Conservation (phyloP, 1,140 invertebrate genomes). For the Trichonephila clavipes region DNA sequence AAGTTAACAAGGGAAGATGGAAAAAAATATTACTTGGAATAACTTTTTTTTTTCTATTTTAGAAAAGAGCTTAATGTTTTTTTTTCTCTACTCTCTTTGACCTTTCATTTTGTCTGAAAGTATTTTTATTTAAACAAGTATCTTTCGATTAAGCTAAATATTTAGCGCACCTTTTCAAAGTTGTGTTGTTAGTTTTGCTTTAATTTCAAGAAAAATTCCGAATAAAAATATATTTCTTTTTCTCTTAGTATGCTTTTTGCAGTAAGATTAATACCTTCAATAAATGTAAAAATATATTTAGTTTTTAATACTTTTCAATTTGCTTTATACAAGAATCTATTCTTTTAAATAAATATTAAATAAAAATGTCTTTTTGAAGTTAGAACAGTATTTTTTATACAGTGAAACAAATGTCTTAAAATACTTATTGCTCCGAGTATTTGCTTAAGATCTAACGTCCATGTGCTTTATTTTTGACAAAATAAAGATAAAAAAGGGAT, state of each 20-base stretch:
- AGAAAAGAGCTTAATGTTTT: background rate
- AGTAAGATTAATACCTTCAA: too few species aligned
- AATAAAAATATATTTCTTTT: background rate
- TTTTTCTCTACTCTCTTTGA: background rate
- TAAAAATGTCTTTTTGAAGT: too few species aligned
- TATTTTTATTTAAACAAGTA: conserved; percentile 21
- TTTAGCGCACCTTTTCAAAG: background rate
- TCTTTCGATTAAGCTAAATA: background rate
- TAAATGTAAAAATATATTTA: too few species aligned
- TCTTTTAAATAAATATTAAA: too few species aligned
- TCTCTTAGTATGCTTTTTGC: background rate
- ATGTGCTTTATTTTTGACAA: too few species aligned
- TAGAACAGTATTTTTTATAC: too few species aligned
- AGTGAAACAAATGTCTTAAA: too few species aligned
- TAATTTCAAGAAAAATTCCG: background rate
- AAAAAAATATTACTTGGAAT: background rate
- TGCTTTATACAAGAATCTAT: too few species aligned
- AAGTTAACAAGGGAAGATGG: background rate
- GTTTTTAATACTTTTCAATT: too few species aligned
- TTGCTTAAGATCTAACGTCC: too few species aligned
- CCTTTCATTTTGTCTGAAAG: background rate
- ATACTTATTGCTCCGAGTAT: too few species aligned
- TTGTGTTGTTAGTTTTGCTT: background rate
- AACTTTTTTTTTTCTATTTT: background rate
- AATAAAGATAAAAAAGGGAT: too few species aligned